Evolutionary conservation across 2,113 vertebrate genomes (phyloP).

Genomic region (Prunella himalayana): DNA sequence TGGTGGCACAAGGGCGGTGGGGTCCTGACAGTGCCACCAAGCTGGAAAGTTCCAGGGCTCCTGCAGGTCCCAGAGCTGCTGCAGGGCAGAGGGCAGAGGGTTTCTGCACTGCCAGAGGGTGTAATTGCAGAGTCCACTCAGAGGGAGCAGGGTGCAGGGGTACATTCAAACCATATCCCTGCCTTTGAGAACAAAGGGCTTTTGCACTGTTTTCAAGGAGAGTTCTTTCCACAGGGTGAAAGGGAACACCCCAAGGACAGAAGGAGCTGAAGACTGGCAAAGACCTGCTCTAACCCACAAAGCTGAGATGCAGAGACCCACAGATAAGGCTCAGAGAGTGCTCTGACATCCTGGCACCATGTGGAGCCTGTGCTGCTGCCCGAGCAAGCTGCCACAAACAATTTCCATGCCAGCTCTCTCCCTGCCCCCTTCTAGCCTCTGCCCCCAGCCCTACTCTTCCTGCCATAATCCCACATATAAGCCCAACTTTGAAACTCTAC

Average conservation of each 20-base stretch:
- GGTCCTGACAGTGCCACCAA: background rate
- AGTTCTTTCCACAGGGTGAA: background rate
- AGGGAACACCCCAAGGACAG: background rate
- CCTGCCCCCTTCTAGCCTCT: background rate
- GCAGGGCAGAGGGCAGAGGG: background rate
- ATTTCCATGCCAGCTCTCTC: background rate
- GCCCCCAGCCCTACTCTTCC: background rate
- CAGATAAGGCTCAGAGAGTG: fast-evolving
- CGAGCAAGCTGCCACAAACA: background rate
- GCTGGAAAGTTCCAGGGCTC: background rate
- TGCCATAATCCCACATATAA: background rate
- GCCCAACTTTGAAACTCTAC: background rate
- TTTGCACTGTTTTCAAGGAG: background rate
- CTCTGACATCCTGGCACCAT: background rate
- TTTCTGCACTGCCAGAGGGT: background rate
- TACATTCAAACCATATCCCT: fast-evolving
- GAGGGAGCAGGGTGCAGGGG: background rate
- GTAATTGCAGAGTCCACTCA: background rate
- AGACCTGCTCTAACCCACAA: background rate
- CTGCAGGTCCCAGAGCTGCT: background rate
- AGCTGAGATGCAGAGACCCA: background rate
- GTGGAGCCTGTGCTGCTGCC: background rate
- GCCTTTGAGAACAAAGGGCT: background rate
- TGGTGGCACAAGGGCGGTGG: background rate
- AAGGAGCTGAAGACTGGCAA: background rate